Evolutionary conservation across 2,888 invertebrate genomes (phyloP).

Genomic region (Rapana venosa): DNA sequence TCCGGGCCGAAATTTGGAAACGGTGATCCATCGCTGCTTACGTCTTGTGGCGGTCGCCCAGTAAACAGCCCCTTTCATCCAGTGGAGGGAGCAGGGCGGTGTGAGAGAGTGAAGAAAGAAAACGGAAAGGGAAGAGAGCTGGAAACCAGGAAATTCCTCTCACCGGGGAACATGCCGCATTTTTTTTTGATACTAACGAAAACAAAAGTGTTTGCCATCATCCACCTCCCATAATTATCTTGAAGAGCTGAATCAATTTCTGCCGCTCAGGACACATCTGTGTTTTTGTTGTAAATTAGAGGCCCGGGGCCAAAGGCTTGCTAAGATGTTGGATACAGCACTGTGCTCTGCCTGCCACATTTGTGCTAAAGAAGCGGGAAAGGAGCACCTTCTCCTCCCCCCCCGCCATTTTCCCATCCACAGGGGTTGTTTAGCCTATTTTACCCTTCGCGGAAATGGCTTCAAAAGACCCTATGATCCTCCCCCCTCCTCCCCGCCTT

Average conservation of each 20-base stretch:
- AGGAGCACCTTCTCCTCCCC: neutral
- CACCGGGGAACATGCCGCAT: neutral
- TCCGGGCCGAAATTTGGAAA: constrained; percentile 43
- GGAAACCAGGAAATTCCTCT: neutral
- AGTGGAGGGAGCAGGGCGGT: constrained; percentile 28
- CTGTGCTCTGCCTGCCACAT: neutral
- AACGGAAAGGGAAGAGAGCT: neutral
- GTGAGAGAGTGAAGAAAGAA: constrained; percentile 32
- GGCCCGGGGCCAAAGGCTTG: no score
- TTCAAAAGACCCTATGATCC: constrained; percentile 20
- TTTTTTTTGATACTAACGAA: neutral
- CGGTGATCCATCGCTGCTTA: constrained; percentile 43
- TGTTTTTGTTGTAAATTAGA: neutral
- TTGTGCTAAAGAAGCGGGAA: constrained; percentile 12
- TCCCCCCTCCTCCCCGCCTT: constrained; percentile 29
- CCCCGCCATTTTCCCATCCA: neutral
- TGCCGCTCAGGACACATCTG: neutral
- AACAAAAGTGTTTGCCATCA: neutral
- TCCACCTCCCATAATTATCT: neutral
- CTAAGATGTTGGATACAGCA: neutral
- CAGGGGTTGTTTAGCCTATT: neutral
- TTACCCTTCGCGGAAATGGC: neutral
- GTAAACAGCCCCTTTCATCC: constrained; percentile 39
- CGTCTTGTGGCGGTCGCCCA: constrained; percentile 25
- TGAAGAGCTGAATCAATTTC: neutral